These are phyloP conservation scores for Nansenia antarctica DNA, from an alignment of 2,113 vertebrate genomes.

Conservation along the genomic window DNA sequence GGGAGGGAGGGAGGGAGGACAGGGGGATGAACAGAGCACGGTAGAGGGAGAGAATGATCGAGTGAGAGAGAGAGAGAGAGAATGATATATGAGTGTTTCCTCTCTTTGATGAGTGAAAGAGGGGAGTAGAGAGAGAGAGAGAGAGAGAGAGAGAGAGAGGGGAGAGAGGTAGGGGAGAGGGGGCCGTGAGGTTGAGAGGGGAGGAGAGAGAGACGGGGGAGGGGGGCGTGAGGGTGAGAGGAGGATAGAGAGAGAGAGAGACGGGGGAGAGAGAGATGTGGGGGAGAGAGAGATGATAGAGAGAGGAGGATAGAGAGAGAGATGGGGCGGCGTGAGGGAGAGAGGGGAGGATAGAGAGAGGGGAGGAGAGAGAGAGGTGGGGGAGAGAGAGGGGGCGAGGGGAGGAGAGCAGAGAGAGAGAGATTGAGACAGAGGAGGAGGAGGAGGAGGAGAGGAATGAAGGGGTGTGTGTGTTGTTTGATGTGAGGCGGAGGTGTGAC, in stretches of 20 bases:
- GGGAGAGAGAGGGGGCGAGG: neutral
- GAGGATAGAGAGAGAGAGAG: neutral
- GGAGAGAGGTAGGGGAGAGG: neutral
- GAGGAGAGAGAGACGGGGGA: neutral
- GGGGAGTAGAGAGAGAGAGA: neutral
- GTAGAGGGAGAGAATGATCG: slow-evolving; percentile 35
- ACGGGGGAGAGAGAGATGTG: too few species aligned
- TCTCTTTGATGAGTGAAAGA: slow-evolving; percentile 16
- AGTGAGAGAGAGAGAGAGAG: slow-evolving; percentile 58
- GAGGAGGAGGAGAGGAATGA: slow-evolving; percentile 32
- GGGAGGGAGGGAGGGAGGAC: slow-evolving; percentile 35
- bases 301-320: too few species aligned
- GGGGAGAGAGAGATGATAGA: neutral
- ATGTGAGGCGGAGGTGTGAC: slow-evolving; percentile 1
- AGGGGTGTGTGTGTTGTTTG: neutral
- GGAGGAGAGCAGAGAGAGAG: too few species aligned
- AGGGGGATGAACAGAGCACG: slow-evolving; percentile 56
- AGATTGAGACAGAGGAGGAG: slow-evolving; percentile 17
- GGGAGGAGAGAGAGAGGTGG: slow-evolving; percentile 50
- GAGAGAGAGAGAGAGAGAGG: too few species aligned
- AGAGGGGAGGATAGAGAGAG: neutral
- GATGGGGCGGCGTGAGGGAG: too few species aligned
- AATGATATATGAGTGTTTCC: slow-evolving; percentile 38
- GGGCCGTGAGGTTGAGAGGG: neutral
- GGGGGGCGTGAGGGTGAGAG: too few species aligned